Base-by-base conservation (phyloP, 2,888 invertebrate genomes). In the Diarsia mendica region DNA sequence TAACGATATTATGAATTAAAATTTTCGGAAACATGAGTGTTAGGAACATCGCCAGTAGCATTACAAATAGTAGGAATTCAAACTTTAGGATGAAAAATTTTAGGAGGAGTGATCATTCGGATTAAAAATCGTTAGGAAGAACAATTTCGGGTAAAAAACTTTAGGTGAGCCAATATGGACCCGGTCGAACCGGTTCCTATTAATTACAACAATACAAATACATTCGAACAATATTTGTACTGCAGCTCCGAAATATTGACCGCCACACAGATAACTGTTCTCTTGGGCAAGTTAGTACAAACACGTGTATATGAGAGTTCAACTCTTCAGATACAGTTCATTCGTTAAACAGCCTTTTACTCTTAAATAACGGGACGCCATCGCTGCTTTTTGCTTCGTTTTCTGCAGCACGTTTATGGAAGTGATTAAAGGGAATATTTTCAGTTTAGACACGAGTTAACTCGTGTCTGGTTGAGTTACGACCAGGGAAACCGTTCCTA, bases 361-460 rank as follows among this genome's bases (percentile, higher is more conserved):
- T 76, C 77, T 82, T 76, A 79, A 79, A 58, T 87, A 87, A 87
- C 87, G 87, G 87, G 71, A 81, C 55, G 18, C 60, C 49, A 64
- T 64, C 66, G 69, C 44, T 67, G 55, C 65, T 80, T 85, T 78
- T 84, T 83, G 73, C 84, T 73, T 72, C 64, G 55, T 73, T 79
- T 75, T 68, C 72, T 72, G 55, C 64, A 63, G 55, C 63, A 61
- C 72, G 49, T 75, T 77, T 75, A 79, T 77, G 81, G 77, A 68
- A 73, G 72, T 77, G 71, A 84, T 82, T 82, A 85, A 82, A 48
- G 48, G 53, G 55, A 75, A 69, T 75, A 63, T 69, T 74, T 75
- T 75, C 61, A 66, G 58, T 68, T 65, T n/a, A n/a, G n/a, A n/a
- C n/a, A 75, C 53, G 39, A 77, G 15, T 66, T 71, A 61, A 58